Evolutionary conservation across 92 coral and sea anemone species (phyloP), one percentile per base, ranked within the genome.

Genomic region (Chrysogorgia sp.): DNA sequence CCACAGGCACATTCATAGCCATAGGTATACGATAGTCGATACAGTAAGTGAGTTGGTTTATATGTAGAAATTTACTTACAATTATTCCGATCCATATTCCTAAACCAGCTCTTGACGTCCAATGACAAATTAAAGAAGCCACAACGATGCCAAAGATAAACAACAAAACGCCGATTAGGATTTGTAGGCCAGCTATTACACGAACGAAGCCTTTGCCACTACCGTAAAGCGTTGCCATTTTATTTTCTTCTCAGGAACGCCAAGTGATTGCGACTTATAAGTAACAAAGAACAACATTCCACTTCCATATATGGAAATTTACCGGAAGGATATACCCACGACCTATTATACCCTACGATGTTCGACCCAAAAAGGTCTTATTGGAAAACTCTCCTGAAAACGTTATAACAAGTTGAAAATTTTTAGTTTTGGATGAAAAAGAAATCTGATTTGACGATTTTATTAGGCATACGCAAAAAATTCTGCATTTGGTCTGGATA

Each of bases 121-220:
- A 72, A 17, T 72, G 79, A 55, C 79, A 72, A 20, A 55, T 20
- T 28, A 34, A n/a, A 21, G 56, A n/a, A 53, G 49, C 65, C 31
- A 40, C 58, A 10, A 72, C 79, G 19, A 72, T 72, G 47, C 79
- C 79, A 55, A 72, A 72, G 15, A 53, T 32, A n/a, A 72, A 53
- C 58, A 72, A 21, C 0, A 72, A 52, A 35, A 72, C 34, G 4
- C 79, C 79, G 8, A 72, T 53, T 26, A 72, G 25, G 50, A 72
- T 56, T 72, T 72, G 65, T 35, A 72, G 26, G 49, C 79, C 79
- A 22, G 79, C 79, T 8, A 72, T 6, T 12, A 72, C 23, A 26
- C 79, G 79, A 17, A 72, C 79, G 37, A 53, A 26, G 31, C 79
- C 79, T 34, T 72, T 72, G 19, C 79, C 79, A 72, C 79, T 72